phyloP scores from a whole-genome alignment of 1,140 invertebrate genomes.

The Psix sp. region DNA sequence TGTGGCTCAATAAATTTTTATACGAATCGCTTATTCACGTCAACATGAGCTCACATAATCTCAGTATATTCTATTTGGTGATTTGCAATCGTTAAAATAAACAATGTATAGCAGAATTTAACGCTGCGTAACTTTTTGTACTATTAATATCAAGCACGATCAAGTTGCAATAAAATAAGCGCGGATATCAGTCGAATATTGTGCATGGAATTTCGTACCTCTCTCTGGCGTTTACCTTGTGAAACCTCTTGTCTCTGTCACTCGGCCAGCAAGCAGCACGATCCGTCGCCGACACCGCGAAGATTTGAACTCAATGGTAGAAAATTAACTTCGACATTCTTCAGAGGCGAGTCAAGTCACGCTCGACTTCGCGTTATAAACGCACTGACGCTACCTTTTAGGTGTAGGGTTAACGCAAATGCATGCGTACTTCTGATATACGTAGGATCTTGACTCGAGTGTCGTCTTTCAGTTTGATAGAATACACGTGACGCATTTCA shows the following conservation, averaged over 20 bases:
- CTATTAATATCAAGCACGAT: slow-evolving; percentile 43
- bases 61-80: slow-evolving; percentile 19
- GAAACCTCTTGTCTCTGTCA: slow-evolving; percentile 8
- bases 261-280: neutral
- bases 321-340: slow-evolving; percentile 55
- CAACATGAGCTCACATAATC: slow-evolving; percentile 22
- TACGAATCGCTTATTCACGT: too few relatives aligned
- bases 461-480: slow-evolving; percentile 34
- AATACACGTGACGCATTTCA: slow-evolving; percentile 37
- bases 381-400: slow-evolving; percentile 23
- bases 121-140: slow-evolving; percentile 11
- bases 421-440: slow-evolving; percentile 5
- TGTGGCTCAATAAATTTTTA: too few relatives aligned
- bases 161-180: slow-evolving; percentile 41
- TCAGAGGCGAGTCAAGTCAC: slow-evolving; percentile 35
- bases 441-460: slow-evolving; percentile 4
- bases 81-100: slow-evolving; percentile 22
- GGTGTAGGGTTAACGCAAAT: slow-evolving; percentile 19
- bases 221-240: slow-evolving; percentile 37
- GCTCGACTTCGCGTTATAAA: slow-evolving; percentile 22
- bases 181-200: slow-evolving; percentile 27
- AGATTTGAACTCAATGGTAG: slow-evolving; percentile 52
- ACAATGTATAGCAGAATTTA: slow-evolving; percentile 21
- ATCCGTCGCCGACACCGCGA: slow-evolving; percentile 5
- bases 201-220: slow-evolving; percentile 42